Evolutionary conservation across 2,113 vertebrate genomes (phyloP).

Genomic region (Neodontobutis hainanensis): DNA sequence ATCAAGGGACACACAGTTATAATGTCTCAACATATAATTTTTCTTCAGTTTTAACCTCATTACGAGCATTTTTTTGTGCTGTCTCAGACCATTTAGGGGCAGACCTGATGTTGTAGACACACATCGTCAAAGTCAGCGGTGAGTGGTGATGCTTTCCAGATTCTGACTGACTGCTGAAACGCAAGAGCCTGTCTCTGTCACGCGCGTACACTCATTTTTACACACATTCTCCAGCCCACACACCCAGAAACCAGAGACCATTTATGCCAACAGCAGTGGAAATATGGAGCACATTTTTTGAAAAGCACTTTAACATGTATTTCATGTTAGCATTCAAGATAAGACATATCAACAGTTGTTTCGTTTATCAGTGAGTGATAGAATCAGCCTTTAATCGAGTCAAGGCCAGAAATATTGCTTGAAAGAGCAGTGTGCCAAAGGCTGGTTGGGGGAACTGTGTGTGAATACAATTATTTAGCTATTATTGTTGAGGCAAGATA

Average conservation of each 20-base stretch:
- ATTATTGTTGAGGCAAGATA: slow-evolving; percentile 60
- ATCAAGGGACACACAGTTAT: slow-evolving; percentile 34
- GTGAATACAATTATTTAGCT: slow-evolving; percentile 61
- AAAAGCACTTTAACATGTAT: slow-evolving; percentile 34
- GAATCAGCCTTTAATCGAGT: slow-evolving; percentile 40
- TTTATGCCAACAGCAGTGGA: slow-evolving; percentile 43
- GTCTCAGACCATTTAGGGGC: slow-evolving; percentile 59
- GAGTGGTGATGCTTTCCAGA: slow-evolving; percentile 76
- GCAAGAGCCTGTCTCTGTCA: slow-evolving; percentile 54
- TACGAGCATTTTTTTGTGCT: slow-evolving; percentile 40
- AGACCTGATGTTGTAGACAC: slow-evolving; percentile 38
- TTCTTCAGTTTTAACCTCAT: slow-evolving; percentile 48
- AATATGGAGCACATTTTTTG: slow-evolving; percentile 52
- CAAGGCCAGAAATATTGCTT: slow-evolving; percentile 31
- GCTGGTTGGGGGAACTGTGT: slow-evolving; percentile 14
- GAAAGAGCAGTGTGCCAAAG: slow-evolving; percentile 35
- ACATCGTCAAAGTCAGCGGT: slow-evolving; percentile 61
- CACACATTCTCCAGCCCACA: slow-evolving; percentile 55
- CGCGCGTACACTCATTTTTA: slow-evolving; percentile 63
- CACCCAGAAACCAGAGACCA: slow-evolving; percentile 42
- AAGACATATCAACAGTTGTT: slow-evolving; percentile 39
- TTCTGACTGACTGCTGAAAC: slow-evolving; percentile 62
- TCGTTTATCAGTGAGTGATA: slow-evolving; percentile 53
- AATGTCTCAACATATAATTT: slow-evolving; percentile 50
- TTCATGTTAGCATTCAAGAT: slow-evolving; percentile 35